Evolutionary conservation across 2,113 vertebrate genomes (phyloP).

Genomic region (Proterorhinus semilunaris): DNA sequence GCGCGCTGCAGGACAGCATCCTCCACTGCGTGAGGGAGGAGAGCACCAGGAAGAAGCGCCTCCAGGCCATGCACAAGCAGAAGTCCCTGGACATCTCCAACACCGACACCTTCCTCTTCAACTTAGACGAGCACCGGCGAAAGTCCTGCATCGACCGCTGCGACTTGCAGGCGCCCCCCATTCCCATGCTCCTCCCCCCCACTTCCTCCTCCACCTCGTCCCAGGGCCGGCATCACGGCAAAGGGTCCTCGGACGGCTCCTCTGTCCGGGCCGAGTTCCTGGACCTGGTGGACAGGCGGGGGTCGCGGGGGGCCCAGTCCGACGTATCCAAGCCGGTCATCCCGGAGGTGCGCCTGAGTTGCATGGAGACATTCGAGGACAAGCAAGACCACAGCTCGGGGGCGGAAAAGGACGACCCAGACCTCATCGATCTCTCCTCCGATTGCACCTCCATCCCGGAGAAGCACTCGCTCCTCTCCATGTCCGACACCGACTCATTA

Average conservation of each 20-base stretch:
- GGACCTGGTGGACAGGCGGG: conserved; percentile 73
- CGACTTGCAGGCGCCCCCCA: conserved; percentile 79
- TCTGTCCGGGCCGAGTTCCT: conserved; percentile 69
- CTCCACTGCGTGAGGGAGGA: conserved; percentile 93
- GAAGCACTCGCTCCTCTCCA: conserved; percentile 90
- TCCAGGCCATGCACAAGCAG: conserved; percentile 95
- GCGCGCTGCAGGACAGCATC: conserved; percentile 93
- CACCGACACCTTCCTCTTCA: conserved; percentile 94
- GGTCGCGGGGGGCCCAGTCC: conserved; percentile 70
- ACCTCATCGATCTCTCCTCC: conserved; percentile 94
- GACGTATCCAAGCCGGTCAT: conserved; percentile 86
- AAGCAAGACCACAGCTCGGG: conserved; percentile 79
- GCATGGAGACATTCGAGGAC: conserved; percentile 92
- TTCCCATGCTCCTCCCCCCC: conserved; percentile 32
- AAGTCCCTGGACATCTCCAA: conserved; percentile 98
- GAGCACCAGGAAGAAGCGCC: conserved; percentile 91
- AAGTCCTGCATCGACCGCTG: conserved; percentile 98
- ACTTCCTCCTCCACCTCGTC: conserved; percentile 64
- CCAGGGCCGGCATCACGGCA: conserved; percentile 72
- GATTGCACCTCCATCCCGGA: conserved; percentile 94
- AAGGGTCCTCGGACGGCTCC: conserved; percentile 82
- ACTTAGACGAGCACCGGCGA: conserved; percentile 92
- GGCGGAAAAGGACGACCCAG: conserved; percentile 83
- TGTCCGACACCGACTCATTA: conserved; percentile 95
- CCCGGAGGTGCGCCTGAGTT: conserved; percentile 93